Evolutionary conservation across 2,797 vertebrate species (phyloP).

Genomic region (Protonibea diacanthus): DNA sequence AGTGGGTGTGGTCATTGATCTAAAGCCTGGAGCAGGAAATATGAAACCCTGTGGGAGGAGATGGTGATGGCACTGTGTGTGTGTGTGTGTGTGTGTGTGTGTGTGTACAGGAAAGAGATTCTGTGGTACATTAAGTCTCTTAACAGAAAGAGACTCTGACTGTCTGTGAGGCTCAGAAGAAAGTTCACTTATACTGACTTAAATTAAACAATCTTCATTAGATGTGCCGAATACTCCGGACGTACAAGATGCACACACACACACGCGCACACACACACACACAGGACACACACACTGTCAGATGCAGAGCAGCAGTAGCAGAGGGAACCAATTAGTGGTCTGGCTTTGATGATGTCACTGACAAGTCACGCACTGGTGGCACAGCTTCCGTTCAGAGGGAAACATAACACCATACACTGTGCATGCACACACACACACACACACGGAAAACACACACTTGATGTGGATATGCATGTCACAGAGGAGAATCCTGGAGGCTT

Average conservation of each 20-base stretch:
- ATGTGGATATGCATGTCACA: slow-evolving; percentile 43
- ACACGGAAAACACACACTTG: slow-evolving; percentile 7
- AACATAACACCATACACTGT: slow-evolving; percentile 65
- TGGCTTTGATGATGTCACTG: slow-evolving; percentile 88
- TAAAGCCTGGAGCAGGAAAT: slow-evolving; percentile 68
- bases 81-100: slow-evolving; percentile 37
- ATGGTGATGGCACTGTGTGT: slow-evolving; percentile 10
- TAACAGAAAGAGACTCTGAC: slow-evolving; percentile 2
- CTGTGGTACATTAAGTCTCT: slow-evolving; percentile 28
- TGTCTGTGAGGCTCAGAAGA: slow-evolving; percentile 20
- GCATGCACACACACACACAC: slow-evolving; percentile 20
- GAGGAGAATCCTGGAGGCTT: slow-evolving; percentile 50
- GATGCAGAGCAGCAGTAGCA: slow-evolving; percentile 72
- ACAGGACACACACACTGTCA: slow-evolving; percentile 5
- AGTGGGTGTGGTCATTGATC: slow-evolving; percentile 74
- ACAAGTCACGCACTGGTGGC: slow-evolving; percentile 81
- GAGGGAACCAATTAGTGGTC: slow-evolving; percentile 87
- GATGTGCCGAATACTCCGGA: slow-evolving; percentile 19
- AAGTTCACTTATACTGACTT: slow-evolving; percentile 33
- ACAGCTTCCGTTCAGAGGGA: slow-evolving; percentile 83
- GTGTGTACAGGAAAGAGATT: slow-evolving; percentile 1
- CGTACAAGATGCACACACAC: slow-evolving; percentile 30
- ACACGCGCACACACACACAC: slow-evolving; percentile 5
- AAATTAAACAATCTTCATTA: slow-evolving; percentile 43
- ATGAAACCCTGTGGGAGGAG: slow-evolving; percentile 72